A percentile compares a stretch with the other conserved stretches of the same genome.
These are phyloP conservation scores for Amphiprion percula DNA, from an alignment of 2,113 vertebrate genomes.

Conservation along the genomic window DNA sequence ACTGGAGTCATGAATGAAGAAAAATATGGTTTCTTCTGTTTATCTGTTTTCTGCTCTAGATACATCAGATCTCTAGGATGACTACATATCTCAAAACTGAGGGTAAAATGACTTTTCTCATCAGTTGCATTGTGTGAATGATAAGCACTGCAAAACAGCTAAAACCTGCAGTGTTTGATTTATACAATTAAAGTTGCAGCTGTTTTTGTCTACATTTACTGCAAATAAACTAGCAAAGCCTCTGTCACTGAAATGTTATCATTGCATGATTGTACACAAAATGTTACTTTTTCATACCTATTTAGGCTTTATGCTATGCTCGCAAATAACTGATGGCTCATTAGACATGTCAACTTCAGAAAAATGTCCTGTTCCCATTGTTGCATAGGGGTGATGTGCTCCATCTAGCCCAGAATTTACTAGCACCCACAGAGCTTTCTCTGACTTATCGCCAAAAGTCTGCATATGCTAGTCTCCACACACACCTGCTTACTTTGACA, in stretches of 20 bases:
- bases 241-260: background rate
- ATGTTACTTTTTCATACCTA: background rate
- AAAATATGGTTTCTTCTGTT: constrained; percentile 15
- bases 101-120: constrained; percentile 1
- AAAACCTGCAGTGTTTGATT: background rate
- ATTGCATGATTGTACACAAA: background rate
- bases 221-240: background rate
- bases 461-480: background rate
- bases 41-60: constrained; percentile 22
- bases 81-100: constrained; percentile 3
- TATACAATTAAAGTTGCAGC: background rate
- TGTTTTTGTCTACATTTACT: background rate
- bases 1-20: constrained; percentile 26
- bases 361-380: background rate
- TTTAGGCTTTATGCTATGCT: background rate
- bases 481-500: constrained; percentile 25
- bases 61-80: background rate
- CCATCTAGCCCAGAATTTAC: background rate
- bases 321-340: background rate
- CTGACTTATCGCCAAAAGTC: constrained; percentile 2
- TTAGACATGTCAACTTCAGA: background rate
- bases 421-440: background rate
- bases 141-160: background rate
- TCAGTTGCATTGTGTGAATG: background rate
- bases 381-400: background rate